These are phyloP conservation scores for Moxostoma hubbsi DNA, from an alignment of 2,797 vertebrate genomes.

Conservation along the genomic window DNA sequence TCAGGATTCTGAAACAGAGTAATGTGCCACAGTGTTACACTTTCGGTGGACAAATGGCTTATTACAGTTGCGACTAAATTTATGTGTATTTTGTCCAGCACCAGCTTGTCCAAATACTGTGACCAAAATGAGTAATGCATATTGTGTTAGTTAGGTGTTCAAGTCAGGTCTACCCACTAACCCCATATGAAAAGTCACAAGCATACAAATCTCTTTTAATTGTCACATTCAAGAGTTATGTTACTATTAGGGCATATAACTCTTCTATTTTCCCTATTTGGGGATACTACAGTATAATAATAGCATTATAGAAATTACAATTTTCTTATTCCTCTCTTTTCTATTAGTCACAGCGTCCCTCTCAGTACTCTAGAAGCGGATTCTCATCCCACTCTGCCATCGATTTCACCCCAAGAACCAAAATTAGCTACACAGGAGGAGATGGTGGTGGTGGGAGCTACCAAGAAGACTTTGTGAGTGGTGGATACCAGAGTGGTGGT, in stretches of 20 bases:
- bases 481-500: slow-evolving; percentile 8
- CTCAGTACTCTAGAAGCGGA: slow-evolving; percentile 68
- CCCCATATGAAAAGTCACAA: slow-evolving; percentile 61
- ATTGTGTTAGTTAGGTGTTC: slow-evolving; percentile 58
- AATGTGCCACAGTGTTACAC: no score
- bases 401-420: slow-evolving; percentile 77
- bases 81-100: not conserved
- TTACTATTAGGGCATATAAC: not conserved
- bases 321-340: not conserved
- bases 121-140: slow-evolving; percentile 29
- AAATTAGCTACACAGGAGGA: slow-evolving; percentile 63
- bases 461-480: slow-evolving; percentile 57
- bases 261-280: no score
- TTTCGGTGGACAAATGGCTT: no score
- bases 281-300: no score
- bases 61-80: no score
- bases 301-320: no score
- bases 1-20: no score
- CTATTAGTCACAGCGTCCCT: slow-evolving; percentile 73
- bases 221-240: slow-evolving; percentile 3
- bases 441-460: slow-evolving; percentile 18
- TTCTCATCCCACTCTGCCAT: slow-evolving; percentile 86
- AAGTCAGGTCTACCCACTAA: slow-evolving; percentile 60
- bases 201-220: not conserved
- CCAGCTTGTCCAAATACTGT: slow-evolving; percentile 23